A percentile compares a stretch with the other conserved stretches of the same genome.
Evolutionary conservation across 2,888 invertebrate species (phyloP).

Genomic region (Chrysopilus asiliformis): DNA sequence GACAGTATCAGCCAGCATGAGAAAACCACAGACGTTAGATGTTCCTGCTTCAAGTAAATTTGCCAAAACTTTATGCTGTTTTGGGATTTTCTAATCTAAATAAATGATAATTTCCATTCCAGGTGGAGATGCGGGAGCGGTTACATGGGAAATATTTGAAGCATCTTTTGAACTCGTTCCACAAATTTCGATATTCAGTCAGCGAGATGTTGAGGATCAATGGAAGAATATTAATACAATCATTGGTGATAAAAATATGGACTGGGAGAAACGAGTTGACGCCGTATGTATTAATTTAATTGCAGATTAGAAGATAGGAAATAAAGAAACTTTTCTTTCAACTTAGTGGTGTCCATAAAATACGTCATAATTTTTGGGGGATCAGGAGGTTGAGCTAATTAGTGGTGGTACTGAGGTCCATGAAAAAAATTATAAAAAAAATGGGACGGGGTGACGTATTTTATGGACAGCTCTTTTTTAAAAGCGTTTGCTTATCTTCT

Average conservation of each 20-base stretch:
- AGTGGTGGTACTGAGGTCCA: too few species aligned
- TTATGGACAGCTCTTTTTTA: too few species aligned
- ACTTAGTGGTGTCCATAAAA: too few species aligned
- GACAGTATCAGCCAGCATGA: conserved; percentile 27
- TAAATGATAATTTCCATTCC: neutral
- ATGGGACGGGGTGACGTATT: too few species aligned
- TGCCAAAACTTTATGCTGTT: neutral
- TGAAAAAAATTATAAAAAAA: too few species aligned
- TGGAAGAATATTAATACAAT: conserved; percentile 59
- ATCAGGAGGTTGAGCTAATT: too few species aligned
- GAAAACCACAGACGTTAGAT: conserved; percentile 25
- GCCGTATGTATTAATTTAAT: conserved; percentile 47
- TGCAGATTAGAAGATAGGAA: too few species aligned
- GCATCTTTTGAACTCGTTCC: conserved; percentile 75
- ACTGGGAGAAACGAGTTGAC: conserved; percentile 93
- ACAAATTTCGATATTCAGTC: conserved; percentile 67
- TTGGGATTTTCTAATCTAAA: neutral
- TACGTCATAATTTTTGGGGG: too few species aligned
- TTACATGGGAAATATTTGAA: conserved; percentile 79
- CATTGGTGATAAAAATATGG: conserved; percentile 67
- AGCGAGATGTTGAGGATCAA: conserved; percentile 69
- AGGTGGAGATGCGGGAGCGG: conserved; percentile 59
- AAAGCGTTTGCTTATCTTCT: too few species aligned
- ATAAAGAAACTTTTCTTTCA: too few species aligned
- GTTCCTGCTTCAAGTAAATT: conserved; percentile 14